Conservation (phyloP, 2,113 vertebrate genomes). For the Corapipo altera region DNA sequence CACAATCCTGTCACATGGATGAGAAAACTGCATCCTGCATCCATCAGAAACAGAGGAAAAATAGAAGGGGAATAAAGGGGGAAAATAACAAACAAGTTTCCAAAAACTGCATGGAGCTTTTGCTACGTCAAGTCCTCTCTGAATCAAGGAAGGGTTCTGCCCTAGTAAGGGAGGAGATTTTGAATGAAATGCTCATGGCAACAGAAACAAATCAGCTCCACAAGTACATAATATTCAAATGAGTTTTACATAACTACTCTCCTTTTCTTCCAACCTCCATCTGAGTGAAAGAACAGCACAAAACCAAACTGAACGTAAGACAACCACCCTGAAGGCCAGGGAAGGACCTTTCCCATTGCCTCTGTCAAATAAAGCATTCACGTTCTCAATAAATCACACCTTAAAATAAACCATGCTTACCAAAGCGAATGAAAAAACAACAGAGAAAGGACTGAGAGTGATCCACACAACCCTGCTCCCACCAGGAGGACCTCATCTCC, state of each 20-base stretch:
- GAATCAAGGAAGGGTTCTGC: neutral
- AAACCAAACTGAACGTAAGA: neutral
- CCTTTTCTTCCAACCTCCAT: constrained; percentile 3
- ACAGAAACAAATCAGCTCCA: constrained; percentile 34
- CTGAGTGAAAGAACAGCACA: neutral
- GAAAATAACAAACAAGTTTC: neutral
- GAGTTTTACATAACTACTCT: constrained; percentile 53
- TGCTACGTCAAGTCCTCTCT: neutral
- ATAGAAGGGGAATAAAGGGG: neutral
- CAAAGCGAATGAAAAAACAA: neutral
- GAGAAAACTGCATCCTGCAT: neutral
- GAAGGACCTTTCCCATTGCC: neutral
- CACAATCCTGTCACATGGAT: neutral
- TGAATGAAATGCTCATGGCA: neutral
- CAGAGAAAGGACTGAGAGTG: neutral
- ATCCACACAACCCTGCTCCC: neutral
- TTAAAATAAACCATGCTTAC: neutral
- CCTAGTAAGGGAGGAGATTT: neutral
- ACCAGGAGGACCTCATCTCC: neutral
- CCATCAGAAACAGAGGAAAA: neutral
- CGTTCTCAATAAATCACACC: neutral
- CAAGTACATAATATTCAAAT: constrained; percentile 43
- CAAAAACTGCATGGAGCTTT: neutral
- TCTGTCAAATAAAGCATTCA: neutral
- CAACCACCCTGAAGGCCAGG: neutral